These are phyloP conservation scores for Lutjanus argentimaculatus DNA, from an alignment of 2,797 vertebrate genomes.

Conservation along the genomic window DNA sequence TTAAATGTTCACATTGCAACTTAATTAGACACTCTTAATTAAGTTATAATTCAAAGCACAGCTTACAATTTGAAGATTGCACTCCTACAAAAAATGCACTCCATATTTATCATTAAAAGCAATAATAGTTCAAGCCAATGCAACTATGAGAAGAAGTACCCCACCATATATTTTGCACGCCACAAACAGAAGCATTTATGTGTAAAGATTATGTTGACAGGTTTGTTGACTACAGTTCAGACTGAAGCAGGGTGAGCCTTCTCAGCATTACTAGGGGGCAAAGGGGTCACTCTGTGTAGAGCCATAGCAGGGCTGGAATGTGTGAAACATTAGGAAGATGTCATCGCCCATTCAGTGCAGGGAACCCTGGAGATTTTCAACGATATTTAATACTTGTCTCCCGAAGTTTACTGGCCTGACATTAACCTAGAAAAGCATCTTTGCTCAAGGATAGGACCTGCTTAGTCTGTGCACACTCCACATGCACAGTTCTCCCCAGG, in stretches of 20 bases:
- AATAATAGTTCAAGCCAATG: background rate
- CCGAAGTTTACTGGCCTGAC: conserved; percentile 34
- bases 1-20: background rate
- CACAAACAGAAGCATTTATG: conserved; percentile 38
- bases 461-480: conserved; percentile 31
- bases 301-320: conserved; percentile 48
- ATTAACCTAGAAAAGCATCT: conserved; percentile 35
- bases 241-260: conserved; percentile 38
- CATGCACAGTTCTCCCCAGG: conserved; percentile 31
- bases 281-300: conserved; percentile 25
- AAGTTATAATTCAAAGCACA: background rate
- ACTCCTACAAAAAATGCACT: no score
- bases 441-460: conserved; percentile 17
- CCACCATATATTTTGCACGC: background rate
- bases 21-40: background rate
- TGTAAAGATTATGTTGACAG: conserved; percentile 54
- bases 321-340: conserved; percentile 73
- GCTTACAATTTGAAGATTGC: background rate
- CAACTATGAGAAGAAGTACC: background rate
- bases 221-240: conserved; percentile 51
- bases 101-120: no score
- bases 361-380: conserved; percentile 51
- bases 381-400: conserved; percentile 46
- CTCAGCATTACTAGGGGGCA: conserved; percentile 35
- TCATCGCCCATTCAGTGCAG: conserved; percentile 64